Base-by-base conservation (phyloP, 2,888 invertebrate species). In the Calliopum simillimum region DNA sequence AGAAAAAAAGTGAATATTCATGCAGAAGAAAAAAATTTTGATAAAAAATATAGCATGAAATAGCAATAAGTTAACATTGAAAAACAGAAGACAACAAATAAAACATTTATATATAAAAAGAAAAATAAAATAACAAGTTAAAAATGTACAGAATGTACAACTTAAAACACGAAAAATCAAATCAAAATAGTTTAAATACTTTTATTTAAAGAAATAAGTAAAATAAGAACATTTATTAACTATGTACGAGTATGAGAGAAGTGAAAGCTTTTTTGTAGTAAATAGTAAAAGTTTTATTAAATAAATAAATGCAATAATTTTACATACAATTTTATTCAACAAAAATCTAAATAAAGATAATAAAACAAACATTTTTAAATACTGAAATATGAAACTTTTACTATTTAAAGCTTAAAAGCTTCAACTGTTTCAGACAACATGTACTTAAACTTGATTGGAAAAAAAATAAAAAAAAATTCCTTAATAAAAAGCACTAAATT, bases 31-130 rank as follows among this genome's bases (percentile, higher is more conserved):
- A 62, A 66, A 74, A 74, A 67, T 11, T 53, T 61, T n/a, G 41
- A 64, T 33, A 67, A 21, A 25, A 49, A 23, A 70, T 68, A 55
- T 69, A 47, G 66, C 69, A 74, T 66, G 65, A 62, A 74, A 77
- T 75, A 79, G 76, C 74, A 76, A 75, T 78, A 77, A 78, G 78
- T 77, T 79, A 79, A 75, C 77, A 75, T 71, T 73, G 70, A 73
- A 72, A 44, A 66, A 73, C 68, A 76, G 72, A 73, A 47, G 47
- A 19, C 53, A 61, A 43, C 68, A 53, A 63, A 71, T 44, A 59
- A 58, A 47, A 59, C 13, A 64, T 61, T 55, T 65, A 41, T 55
- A 64, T 49, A 33, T 51, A 67, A 68, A 41, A 43, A 68, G 53
- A 53, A 13, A 63, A 6, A 69, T 8, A 58, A 49, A 49, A 33